Conservation (phyloP, 2,113 vertebrate genomes). For the Catharus fuscescens region DNA sequence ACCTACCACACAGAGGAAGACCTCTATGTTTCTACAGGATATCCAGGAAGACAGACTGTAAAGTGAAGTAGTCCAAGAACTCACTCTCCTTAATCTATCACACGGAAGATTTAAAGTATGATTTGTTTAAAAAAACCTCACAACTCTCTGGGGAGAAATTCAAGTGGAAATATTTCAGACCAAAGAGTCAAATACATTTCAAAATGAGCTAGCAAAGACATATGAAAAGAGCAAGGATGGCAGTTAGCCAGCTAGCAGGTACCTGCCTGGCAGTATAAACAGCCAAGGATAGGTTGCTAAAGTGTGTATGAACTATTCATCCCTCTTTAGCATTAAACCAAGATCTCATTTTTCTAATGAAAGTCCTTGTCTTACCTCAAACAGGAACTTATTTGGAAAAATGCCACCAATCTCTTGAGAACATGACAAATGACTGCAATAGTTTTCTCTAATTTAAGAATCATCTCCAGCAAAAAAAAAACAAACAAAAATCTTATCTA, state of each 20-base stretch:
- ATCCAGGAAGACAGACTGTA: background rate
- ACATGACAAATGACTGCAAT: background rate
- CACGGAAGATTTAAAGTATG: background rate
- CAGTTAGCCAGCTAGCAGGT: background rate
- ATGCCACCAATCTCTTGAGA: background rate
- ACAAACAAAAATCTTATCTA: background rate
- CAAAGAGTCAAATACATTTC: background rate
- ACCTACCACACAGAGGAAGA: background rate
- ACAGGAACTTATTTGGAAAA: background rate
- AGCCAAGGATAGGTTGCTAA: background rate
- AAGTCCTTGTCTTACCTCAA: background rate
- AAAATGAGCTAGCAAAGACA: background rate
- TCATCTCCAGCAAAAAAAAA: background rate
- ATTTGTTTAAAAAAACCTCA: background rate
- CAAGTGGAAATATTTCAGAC: background rate
- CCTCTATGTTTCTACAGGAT: background rate
- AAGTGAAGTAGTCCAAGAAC: background rate
- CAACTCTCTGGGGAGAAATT: background rate
- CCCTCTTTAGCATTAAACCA: background rate
- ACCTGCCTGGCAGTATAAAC: background rate
- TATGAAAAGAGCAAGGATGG: background rate
- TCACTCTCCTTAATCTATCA: background rate
- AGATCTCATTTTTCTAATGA: background rate
- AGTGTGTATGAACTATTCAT: background rate
- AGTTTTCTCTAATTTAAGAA: background rate